A percentile compares a stretch with the other conserved stretches of the same genome.
These are phyloP conservation scores for Babylonia areolata DNA, from an alignment of 1,140 invertebrate species.

Conservation along the genomic window DNA sequence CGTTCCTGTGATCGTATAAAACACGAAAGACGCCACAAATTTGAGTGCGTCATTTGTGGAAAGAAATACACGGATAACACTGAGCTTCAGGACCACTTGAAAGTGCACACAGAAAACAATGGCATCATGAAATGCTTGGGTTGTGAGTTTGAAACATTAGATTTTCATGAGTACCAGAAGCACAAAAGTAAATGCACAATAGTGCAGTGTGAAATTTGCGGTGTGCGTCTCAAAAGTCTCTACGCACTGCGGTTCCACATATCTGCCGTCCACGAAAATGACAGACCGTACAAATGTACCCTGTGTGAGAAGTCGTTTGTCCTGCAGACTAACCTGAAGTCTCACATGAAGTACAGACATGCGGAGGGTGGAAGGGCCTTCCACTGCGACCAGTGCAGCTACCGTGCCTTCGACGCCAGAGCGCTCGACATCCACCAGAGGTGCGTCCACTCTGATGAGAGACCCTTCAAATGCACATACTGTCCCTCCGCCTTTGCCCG, in stretches of 20 bases:
- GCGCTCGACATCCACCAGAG: conserved; percentile 17
- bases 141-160: not conserved
- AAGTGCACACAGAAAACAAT: not conserved
- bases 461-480: conserved; percentile 21
- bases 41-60: conserved; percentile 9
- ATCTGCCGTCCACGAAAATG: not conserved
- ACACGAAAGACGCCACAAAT: not conserved
- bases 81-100: not conserved
- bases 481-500: conserved; percentile 14
- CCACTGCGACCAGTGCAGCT: conserved; percentile 30
- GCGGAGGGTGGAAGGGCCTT: conserved; percentile 35
- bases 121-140: not conserved
- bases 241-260: not conserved
- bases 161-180: not conserved
- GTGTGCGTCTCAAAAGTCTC: not conserved
- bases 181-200: not conserved
- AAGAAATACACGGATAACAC: not conserved
- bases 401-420: not conserved
- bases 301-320: conserved; percentile 83
- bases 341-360: conserved; percentile 25
- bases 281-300: conserved; percentile 81
- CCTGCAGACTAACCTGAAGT: conserved; percentile 35
- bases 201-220: not conserved
- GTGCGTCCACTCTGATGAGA: conserved; percentile 31
- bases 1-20: not conserved